Evolutionary conservation across 2,797 vertebrate genomes (phyloP), one percentile per base, ranked within the genome.

Genomic region (Hemibagrus guttatus): DNA sequence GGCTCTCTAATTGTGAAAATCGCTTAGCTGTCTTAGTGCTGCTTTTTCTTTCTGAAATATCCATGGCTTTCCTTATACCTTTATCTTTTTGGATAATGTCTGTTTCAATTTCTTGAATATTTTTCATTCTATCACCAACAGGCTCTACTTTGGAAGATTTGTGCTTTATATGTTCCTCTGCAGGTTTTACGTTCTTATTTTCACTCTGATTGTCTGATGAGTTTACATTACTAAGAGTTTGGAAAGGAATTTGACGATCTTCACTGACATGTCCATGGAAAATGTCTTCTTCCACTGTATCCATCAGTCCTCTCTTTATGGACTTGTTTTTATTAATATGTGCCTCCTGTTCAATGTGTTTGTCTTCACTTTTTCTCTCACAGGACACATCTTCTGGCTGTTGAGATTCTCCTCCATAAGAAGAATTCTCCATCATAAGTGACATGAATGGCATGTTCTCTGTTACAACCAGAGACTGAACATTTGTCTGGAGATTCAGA

Each of bases 361-460:
- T 58, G 16, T 42, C 71, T 68, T 79, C 49, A 31, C 5, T 54
- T 14, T 35, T 31, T 86, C 56, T 68, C 49, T 83, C 80, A 56
- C 5, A 74, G 54, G 66, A 42, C 2, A 23, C 17, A 26, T 86
- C 59, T 49, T 84, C 49, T 58, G 35, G 49, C 31, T 68, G 14
- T 23, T n/a, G 17, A 35, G 31, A 3, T 35, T 81, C 31, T 81
- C 69, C 88, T 85, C 85, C 54, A 85, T 14, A 81, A 68, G 68
- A 84, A 52, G 13, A 3, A 11, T 52, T 75, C 75, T 85, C 42
- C 13, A 3, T 69, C 0, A 71, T 23, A 78, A n/a, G 13, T 69
- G 75, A 61, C 8, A 4, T 68, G 31, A 84, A 66, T 64, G 81
- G 56, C 16, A n/a, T 68, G 68, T 82, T 82, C 14, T 87, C 39